Evolutionary conservation across 2,888 invertebrate species (phyloP).

Genomic region (Agonopterix alstromeriana): DNA sequence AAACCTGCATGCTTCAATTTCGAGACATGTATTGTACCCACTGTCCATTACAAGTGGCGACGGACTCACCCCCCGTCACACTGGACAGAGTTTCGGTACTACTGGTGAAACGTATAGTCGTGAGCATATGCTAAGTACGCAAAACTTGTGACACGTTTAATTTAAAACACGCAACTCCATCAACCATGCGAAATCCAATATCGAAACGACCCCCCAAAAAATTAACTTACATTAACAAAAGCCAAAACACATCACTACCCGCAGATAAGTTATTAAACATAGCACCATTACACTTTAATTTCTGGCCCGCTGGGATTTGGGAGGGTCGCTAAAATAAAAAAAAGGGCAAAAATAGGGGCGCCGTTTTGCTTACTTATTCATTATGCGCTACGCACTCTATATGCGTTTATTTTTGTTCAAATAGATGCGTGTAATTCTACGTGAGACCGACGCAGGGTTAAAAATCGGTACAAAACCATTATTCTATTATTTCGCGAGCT

Average conservation of each 20-base stretch:
- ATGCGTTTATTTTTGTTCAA: conserved; percentile 51
- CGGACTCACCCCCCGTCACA: too few relatives aligned
- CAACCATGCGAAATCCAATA: conserved; percentile 7
- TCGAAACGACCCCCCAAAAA: conserved; percentile 33
- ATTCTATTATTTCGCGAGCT: conserved; percentile 22
- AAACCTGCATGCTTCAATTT: too few relatives aligned
- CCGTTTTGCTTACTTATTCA: conserved; percentile 60
- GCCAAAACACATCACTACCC: conserved; percentile 57
- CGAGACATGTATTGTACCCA: too few relatives aligned
- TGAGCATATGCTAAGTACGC: too few relatives aligned
- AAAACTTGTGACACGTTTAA: too few relatives aligned
- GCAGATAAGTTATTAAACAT: conserved; percentile 73
- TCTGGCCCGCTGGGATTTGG: conserved; percentile 60
- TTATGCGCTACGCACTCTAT: conserved; percentile 34
- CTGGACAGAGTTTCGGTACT: too few relatives aligned
- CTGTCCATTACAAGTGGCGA: too few relatives aligned
- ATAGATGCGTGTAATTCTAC: conserved; percentile 24
- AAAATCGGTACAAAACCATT: conserved; percentile 26
- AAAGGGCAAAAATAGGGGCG: conserved; percentile 29
- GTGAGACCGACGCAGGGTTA: conserved; percentile 17
- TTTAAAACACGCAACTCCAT: neutral
- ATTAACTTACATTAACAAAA: conserved; percentile 67
- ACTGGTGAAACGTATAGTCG: too few relatives aligned
- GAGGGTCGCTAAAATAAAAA: conserved; percentile 52
- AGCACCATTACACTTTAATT: conserved; percentile 74